Base-by-base conservation (phyloP, 2,113 vertebrate genomes). In the Rhea pennata region DNA sequence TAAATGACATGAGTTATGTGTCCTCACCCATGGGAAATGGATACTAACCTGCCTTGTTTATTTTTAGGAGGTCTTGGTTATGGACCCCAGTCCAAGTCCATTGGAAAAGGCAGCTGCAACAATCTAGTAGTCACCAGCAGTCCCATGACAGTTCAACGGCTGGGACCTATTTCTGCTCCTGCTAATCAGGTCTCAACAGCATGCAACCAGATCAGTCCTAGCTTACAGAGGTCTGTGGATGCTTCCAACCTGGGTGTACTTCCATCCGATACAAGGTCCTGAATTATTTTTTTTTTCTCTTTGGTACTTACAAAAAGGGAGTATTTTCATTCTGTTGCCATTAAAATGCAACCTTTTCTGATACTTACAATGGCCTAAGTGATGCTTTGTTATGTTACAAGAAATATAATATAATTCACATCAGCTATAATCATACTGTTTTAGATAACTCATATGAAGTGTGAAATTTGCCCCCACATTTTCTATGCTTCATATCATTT, bases 231-330 rank as follows among this genome's bases (percentile, higher is more conserved):
- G 73, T 96, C 97, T 94, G 62, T 98, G 95, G 98, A 98, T 95
- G 97, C 97, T 96, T 97, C 98, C 62, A 98, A 96, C 87, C 96
- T 98, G 94, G 97, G 97, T 54, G 95, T 97, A 95, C 98, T 98
- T 92, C 96, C 98, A 93, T 98, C 98, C 67, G 98, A 99, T 94
- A 97, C 98, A 98, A 99, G 99, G 99, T 99, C 94, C 97, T 97
- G 83, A 94, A 51, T 93, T 97, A 97, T 51, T 27, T 92, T 97
- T 97, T 97, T 58, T 94, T 97, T 67, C 31, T 76, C 15, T 89
- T 73, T 48, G 67, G 5, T 94, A 44, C 15, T 92, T 72, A 48
- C 54, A 70, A 56, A 73, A 74, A 70, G 11, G 81, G 29, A 4
- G 6, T n/a, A 15, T 27, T 62, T 82, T 59, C n/a, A 48, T 94